A percentile compares a stretch with the other conserved stretches of the same genome.
Conservation (phyloP, 1,140 invertebrate genomes). For the Adoxophyes honmai region DNA sequence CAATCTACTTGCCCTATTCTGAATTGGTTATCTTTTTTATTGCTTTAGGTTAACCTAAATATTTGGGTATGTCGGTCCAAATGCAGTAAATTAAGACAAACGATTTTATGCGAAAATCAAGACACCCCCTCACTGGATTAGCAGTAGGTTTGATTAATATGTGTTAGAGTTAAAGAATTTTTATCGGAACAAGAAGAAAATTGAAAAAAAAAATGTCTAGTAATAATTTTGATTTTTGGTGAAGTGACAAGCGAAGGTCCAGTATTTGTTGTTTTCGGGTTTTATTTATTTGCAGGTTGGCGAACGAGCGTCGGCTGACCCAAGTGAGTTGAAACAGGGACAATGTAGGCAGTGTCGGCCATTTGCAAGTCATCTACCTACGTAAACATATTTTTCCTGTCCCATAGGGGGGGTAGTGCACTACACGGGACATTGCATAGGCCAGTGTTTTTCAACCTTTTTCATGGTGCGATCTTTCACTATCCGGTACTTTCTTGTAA, state of each 20-base stretch:
- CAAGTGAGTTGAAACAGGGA: not conserved
- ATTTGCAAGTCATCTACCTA: conserved; percentile 2
- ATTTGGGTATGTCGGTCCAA: too few relatives aligned
- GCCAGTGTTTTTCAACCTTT: too few relatives aligned
- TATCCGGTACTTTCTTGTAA: too few relatives aligned
- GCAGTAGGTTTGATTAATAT: conserved; percentile 8
- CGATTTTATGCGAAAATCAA: not conserved
- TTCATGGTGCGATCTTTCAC: too few relatives aligned
- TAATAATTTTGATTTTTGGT: conserved; percentile 15
- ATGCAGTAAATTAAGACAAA: too few relatives aligned
- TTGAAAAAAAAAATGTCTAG: conserved; percentile 10
- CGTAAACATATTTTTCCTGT: too few relatives aligned
- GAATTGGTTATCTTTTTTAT: too few relatives aligned
- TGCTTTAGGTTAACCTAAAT: too few relatives aligned
- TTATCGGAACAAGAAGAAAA: conserved; percentile 6
- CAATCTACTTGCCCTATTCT: too few relatives aligned
- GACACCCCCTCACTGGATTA: not conserved
- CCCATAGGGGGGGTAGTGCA: too few relatives aligned
- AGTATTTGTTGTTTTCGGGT: not conserved
- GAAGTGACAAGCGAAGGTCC: conserved; percentile 7
- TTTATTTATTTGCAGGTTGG: conserved; percentile 12
- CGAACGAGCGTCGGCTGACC: not conserved
- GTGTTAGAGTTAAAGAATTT: conserved; percentile 12
- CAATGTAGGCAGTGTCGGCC: not conserved
- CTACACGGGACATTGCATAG: too few relatives aligned